phyloP scores from a whole-genome alignment of 2,888 invertebrate species.

The Gymnoscelis rufifasciata region DNA sequence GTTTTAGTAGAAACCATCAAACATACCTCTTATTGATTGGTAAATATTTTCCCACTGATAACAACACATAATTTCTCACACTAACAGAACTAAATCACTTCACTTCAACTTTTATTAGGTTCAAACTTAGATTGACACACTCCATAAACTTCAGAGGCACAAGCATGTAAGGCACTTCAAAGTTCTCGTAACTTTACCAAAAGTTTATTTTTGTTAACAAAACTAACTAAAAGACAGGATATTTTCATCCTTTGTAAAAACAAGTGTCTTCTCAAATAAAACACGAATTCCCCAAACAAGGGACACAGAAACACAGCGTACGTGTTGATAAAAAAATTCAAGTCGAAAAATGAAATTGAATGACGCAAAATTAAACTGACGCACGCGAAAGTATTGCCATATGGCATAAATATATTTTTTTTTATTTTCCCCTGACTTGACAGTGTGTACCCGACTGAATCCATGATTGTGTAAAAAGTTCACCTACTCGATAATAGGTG shows the following conservation, averaged over 20 bases:
- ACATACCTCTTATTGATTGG: constrained; percentile 24
- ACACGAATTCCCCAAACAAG: constrained; percentile 8
- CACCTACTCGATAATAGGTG: not conserved
- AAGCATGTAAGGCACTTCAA: constrained; percentile 34
- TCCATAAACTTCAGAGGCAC: constrained; percentile 16
- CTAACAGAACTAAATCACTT: constrained; percentile 18
- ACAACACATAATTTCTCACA: constrained; percentile 22
- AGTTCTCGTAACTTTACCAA: constrained; percentile 32
- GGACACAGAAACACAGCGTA: constrained; percentile 5
- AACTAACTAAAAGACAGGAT: not conserved
- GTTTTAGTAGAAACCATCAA: not conserved
- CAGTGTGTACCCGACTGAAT: not conserved
- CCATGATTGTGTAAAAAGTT: not conserved
- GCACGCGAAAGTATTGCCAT: not conserved
- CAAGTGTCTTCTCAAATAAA: not conserved
- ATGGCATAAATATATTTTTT: not conserved
- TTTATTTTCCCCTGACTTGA: not conserved
- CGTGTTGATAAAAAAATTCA: constrained; percentile 11
- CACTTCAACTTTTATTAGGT: constrained; percentile 21
- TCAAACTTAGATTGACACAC: constrained; percentile 22
- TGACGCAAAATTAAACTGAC: constrained; percentile 19
- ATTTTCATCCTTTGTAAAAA: not conserved
- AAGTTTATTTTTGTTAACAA: constrained; percentile 3
- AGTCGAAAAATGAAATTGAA: constrained; percentile 4
- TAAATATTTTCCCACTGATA: constrained; percentile 17